Evolutionary conservation across 2,113 vertebrate species (phyloP).

Genomic region (Catharus fuscescens): DNA sequence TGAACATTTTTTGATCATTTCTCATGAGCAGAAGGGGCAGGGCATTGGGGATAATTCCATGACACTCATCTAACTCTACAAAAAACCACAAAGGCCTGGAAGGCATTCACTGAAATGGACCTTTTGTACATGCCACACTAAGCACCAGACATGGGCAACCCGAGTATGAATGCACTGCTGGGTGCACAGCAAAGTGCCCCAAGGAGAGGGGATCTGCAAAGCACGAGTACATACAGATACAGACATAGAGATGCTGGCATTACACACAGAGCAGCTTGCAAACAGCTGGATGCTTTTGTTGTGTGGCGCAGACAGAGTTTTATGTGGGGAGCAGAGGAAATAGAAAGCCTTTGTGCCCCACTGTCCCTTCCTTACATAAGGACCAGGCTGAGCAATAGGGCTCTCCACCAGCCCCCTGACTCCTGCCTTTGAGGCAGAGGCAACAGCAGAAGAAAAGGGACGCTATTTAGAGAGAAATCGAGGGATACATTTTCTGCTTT

Average conservation of each 20-base stretch:
- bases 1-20: not conserved
- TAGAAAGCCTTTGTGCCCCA: not conserved
- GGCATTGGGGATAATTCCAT: not conserved
- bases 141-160: not conserved
- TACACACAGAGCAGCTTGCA: not conserved
- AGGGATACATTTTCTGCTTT: not conserved
- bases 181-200: not conserved
- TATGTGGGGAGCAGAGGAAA: not conserved
- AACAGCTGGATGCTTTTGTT: not conserved
- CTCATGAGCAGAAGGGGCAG: not conserved
- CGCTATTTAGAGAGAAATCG: not conserved
- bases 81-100: not conserved
- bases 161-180: not conserved
- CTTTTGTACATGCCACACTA: not conserved
- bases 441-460: not conserved
- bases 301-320: not conserved
- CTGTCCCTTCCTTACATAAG: not conserved
- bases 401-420: not conserved
- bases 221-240: not conserved
- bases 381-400: not conserved
- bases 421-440: not conserved
- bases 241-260: not conserved
- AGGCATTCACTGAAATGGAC: not conserved
- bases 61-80: not conserved
- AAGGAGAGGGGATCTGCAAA: not conserved